Evolutionary conservation across 1,140 invertebrate species (phyloP).

Genomic region (Drosophila kohkoa): DNA sequence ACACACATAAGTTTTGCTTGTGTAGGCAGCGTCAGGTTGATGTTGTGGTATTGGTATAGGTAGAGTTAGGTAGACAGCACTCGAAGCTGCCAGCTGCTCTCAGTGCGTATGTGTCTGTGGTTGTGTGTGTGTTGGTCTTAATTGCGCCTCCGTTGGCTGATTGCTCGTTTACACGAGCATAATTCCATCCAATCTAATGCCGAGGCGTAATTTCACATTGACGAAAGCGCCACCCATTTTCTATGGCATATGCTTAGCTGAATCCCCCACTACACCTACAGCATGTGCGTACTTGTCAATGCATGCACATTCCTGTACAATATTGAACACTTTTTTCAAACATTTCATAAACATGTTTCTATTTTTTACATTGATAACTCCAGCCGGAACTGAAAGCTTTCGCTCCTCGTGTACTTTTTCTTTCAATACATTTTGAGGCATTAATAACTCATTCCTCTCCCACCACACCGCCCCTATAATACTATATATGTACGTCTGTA

Average conservation of each 20-base stretch:
- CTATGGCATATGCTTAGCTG: slow-evolving; percentile 30
- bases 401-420: slow-evolving; percentile 20
- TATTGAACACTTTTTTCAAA: slow-evolving; percentile 41
- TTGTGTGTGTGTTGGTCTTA: slow-evolving; percentile 51
- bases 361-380: slow-evolving; percentile 76
- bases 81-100: slow-evolving; percentile 1
- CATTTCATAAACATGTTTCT: slow-evolving; percentile 80
- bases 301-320: not conserved
- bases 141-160: slow-evolving; percentile 68
- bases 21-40: slow-evolving; percentile 58
- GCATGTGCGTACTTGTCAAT: no score
- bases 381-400: slow-evolving; percentile 72
- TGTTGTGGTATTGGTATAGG: slow-evolving; percentile 28
- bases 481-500: no score
- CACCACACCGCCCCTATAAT: not conserved
- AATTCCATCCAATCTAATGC: slow-evolving; percentile 73
- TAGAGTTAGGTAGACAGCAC: slow-evolving; percentile 15
- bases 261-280: not conserved
- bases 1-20: slow-evolving; percentile 36
- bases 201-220: slow-evolving; percentile 74
- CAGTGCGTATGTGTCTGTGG: not conserved
- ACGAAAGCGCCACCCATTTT: slow-evolving; percentile 73
- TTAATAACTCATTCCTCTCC: slow-evolving; percentile 63
- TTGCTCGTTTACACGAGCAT: slow-evolving; percentile 60
- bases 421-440: slow-evolving; percentile 23